Conservation (phyloP, 53 echinoderm and acorn worm genomes). For the Glandiceps talaboti region DNA sequence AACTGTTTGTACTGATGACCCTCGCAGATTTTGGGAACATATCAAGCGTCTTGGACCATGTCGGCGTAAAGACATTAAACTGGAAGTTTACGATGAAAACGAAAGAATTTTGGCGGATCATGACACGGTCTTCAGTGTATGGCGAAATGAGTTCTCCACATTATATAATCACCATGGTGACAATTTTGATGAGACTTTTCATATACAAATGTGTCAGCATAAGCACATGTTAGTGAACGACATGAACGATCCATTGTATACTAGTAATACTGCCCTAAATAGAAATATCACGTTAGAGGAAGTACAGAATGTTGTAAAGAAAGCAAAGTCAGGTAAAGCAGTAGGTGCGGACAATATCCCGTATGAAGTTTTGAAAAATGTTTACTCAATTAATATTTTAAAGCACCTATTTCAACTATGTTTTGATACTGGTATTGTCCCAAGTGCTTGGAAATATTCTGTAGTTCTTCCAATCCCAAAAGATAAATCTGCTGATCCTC, state of each 20-base stretch:
- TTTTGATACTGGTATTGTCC: no score
- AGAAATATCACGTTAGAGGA: neutral
- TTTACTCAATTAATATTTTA: neutral
- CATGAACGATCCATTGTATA: neutral
- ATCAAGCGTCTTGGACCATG: neutral
- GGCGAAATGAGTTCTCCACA: neutral
- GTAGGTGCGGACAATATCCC: neutral
- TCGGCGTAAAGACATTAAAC: neutral
- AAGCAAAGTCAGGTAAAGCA: neutral
- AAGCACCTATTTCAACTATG: neutral
- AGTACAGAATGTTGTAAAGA: neutral
- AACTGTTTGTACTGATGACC: neutral
- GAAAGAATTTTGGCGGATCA: neutral
- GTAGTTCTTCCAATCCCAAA: no score
- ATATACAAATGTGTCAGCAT: neutral
- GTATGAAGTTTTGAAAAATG: neutral
- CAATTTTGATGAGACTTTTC: neutral
- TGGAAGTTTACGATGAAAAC: neutral
- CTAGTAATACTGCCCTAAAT: neutral
- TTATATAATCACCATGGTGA: neutral
- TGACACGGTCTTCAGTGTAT: neutral
- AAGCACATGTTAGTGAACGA: neutral
- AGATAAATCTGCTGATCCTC: no score
- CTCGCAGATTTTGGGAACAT: neutral
- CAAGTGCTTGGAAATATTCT: no score